Percentiles rank a stretch among this genome's conserved stretches.
Evolutionary conservation across 2,797 vertebrate genomes (phyloP).

Genomic region (Cynopterus sphinx): DNA sequence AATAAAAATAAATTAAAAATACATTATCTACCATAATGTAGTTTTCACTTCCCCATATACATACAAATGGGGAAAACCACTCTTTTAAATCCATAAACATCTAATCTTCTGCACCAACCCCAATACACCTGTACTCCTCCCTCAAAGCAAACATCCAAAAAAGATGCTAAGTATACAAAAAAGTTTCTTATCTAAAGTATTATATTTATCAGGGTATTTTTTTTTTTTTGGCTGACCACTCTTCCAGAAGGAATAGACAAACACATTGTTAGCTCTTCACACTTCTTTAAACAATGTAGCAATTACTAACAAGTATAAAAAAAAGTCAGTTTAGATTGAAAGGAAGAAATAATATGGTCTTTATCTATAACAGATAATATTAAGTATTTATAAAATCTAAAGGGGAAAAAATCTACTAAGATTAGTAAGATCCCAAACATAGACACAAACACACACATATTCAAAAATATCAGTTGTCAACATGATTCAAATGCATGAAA

Average conservation of each 20-base stretch:
- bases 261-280: neutral
- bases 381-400: neutral
- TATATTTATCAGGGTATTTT: neutral
- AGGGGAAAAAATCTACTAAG: neutral
- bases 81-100: neutral
- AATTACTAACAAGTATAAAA: neutral
- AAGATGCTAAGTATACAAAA: neutral
- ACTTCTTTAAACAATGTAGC: neutral
- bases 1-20: neutral
- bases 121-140: neutral
- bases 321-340: neutral
- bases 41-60: neutral
- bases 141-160: neutral
- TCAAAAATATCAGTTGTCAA: neutral
- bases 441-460: neutral
- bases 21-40: neutral
- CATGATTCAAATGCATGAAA: neutral
- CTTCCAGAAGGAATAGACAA: neutral
- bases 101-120: neutral
- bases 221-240: neutral
- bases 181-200: neutral
- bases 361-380: neutral
- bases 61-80: neutral
- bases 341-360: neutral
- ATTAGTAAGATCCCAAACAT: neutral